Base-by-base conservation (phyloP, 2,797 vertebrate genomes). In the Melopsittacus undulatus region DNA sequence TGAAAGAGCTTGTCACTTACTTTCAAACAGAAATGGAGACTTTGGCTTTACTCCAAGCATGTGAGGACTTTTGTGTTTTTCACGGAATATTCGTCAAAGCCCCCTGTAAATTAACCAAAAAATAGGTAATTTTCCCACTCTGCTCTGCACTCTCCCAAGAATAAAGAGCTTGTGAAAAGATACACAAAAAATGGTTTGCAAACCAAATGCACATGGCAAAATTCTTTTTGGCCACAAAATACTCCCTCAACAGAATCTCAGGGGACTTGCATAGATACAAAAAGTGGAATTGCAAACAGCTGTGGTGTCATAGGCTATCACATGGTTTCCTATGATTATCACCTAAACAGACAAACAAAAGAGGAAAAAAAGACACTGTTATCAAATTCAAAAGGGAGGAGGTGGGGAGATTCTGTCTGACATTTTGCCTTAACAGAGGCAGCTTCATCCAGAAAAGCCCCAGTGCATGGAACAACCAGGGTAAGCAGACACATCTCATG, bases 281-380 rank as follows among this genome's bases (percentile, higher is more conserved):
- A 63, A 77, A 77, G 29, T 52, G 52, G 57, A 88, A 90, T 29
- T 81, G 48, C 57, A 61, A 78, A 45, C 61, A 90, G 62, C 42
- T 94, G 62, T 45, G 34, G 62, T 92, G 69, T 90, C 86, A 88
- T 13, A 64, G 80, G 51, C 64, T 70, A 63, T 83, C 83, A 48
- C 29, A 45, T 14, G 11, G 30, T 49, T 67, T 81, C 62, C 68
- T 57, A 12, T 74, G 43, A 86, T 80, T 87, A 90, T 67, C 49
- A 67, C 68, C 68, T 80, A 88, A 94, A 63, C 11, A 85, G 49
- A 59, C 4, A 52, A 81, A 84, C 21, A 72, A 73, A 81, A 67
- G 38, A 29, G 26, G 17, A 32, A 79, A 63, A 80, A 73, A 62
- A 48, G 3, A 54, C 23, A 46, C 24, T 56, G 7, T 57, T 92